Base-by-base conservation (phyloP, 2,797 vertebrate species). In the Sebastes hubbsi region DNA sequence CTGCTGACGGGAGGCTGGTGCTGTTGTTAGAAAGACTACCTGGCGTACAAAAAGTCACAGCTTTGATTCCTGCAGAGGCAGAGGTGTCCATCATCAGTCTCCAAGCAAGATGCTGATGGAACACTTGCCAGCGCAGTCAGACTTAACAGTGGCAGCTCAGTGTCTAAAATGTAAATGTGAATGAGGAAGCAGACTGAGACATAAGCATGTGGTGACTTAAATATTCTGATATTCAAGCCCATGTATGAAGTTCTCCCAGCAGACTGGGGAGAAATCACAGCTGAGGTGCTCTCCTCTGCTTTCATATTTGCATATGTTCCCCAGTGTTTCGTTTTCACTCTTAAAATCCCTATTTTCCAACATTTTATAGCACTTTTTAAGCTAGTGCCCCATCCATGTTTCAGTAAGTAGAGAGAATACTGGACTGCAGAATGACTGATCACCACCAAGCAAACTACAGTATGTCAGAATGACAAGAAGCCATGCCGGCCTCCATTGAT, bases 131-230 rank as follows among this genome's bases (percentile, higher is more conserved):
- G 29, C 80, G 83, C 49, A 11, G 52, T 77, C 10, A 10, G 52
- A 34, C 49, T 75, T 24, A 52, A 76, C n/a, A 14, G 78, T n/a
- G 81, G 71, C 65, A 30, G 71, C 70, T 72, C 63, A 32, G 30
- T 69, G 77, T 64, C 67, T 54, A 14, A 87, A 76, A 89, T 85
- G 61, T 73, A 83, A 78, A 88, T 83, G 55, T 62, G 65, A 14
- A 27, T 34, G 46, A 64, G 66, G 61, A 38, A 52, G 38, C 24
- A 6, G 5, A 29, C 52, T 54, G 52, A 79, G 46, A 68, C 27
- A 54, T 38, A 18, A 20, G 38, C 75, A 58, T 32, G 55, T 25
- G 4, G 32, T 12, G 73, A 68, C 49, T 77, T 54, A 34, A 42
- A 69, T 61, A 68, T 71, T 75, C 34, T 70, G 54, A 70, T 73